Conservation (phyloP, 2,113 vertebrate genomes). For the Festucalex cinctus region DNA sequence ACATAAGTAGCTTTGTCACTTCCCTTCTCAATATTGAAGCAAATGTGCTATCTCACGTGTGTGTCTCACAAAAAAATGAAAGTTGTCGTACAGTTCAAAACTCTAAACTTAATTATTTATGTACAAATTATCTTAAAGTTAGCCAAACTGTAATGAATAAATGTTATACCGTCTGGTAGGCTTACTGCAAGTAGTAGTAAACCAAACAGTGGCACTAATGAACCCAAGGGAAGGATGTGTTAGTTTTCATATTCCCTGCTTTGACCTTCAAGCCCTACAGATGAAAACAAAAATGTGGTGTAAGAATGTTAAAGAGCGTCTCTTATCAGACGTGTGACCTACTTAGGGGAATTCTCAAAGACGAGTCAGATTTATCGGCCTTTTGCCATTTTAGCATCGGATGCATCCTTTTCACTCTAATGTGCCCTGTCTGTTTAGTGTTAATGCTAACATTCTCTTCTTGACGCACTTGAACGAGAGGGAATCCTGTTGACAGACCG, state of each 20-base stretch:
- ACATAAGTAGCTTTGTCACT: too few relatives aligned
- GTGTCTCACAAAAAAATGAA: too few relatives aligned
- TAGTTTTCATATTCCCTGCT: background rate
- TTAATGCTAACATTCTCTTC: background rate
- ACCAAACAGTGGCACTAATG: background rate
- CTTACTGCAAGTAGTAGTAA: too few relatives aligned
- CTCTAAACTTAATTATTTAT: too few relatives aligned
- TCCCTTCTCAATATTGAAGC: too few relatives aligned
- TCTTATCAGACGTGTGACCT: background rate
- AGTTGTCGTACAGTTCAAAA: too few relatives aligned
- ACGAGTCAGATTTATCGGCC: background rate
- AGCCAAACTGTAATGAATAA: too few relatives aligned
- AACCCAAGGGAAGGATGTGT: background rate
- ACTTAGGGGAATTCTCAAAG: background rate
- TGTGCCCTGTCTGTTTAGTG: background rate
- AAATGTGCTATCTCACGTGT: too few relatives aligned
- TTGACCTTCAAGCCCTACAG: background rate
- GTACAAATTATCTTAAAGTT: too few relatives aligned
- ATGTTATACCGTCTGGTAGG: too few relatives aligned
- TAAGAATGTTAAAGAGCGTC: background rate
- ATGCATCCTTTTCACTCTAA: background rate
- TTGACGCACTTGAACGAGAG: too few relatives aligned
- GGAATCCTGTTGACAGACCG: background rate
- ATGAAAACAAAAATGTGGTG: background rate
- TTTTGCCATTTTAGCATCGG: background rate